Evolutionary conservation across 1,140 invertebrate genomes (phyloP).

Genomic region (Aradophagus sp.): DNA sequence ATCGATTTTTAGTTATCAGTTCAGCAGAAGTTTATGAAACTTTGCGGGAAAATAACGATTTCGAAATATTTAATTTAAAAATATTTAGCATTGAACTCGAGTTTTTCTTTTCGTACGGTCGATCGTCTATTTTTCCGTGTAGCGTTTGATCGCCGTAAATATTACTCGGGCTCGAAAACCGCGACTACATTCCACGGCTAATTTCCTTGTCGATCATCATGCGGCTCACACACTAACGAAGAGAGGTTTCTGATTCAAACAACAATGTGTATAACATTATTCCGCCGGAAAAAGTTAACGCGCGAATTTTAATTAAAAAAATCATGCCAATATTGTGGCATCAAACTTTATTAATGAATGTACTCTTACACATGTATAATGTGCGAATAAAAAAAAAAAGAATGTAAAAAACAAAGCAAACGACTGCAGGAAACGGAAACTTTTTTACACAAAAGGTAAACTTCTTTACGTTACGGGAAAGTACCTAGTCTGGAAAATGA

Average conservation of each 20-base stretch:
- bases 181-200: constrained; percentile 66
- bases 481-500: too few relatives aligned
- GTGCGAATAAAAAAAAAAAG: constrained; percentile 2
- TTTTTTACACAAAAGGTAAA: too few relatives aligned
- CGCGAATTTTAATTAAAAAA: constrained; percentile 48
- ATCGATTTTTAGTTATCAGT: too few relatives aligned
- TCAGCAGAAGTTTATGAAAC: constrained; percentile 25
- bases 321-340: constrained; percentile 35
- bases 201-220: constrained; percentile 63
- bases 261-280: constrained; percentile 31
- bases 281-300: constrained; percentile 32
- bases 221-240: constrained; percentile 47
- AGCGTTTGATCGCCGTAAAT: constrained; percentile 57
- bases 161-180: constrained; percentile 60
- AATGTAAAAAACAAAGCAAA: background rate
- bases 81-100: constrained; percentile 60
- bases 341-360: constrained; percentile 54
- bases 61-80: constrained; percentile 68
- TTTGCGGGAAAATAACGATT: too few relatives aligned
- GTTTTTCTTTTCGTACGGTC: constrained; percentile 5
- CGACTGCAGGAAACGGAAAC: too few relatives aligned
- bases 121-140: constrained; percentile 14
- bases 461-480: constrained; percentile 22
- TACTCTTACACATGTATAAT: constrained; percentile 12
- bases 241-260: constrained; percentile 32